Percentiles rank a stretch among this genome's conserved stretches.
phyloP scores from a whole-genome alignment of 2,888 invertebrate genomes.

The Lacanobia wlatinum region DNA sequence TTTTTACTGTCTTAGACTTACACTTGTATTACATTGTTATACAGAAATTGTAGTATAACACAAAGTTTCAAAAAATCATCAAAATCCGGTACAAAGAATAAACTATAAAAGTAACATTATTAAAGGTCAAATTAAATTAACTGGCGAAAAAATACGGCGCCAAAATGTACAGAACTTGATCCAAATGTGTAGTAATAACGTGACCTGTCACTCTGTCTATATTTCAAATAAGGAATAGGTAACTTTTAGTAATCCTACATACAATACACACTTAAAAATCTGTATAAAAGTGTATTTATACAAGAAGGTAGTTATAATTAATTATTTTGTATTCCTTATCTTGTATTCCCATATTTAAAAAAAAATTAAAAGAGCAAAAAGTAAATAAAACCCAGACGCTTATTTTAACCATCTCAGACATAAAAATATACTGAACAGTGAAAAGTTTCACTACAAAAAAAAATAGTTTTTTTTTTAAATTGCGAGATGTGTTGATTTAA shows the following conservation, averaged over 20 bases:
- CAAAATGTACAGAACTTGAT: background rate
- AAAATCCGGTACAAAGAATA: background rate
- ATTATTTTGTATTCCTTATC: background rate
- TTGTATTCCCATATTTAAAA: background rate
- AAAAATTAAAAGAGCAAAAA: background rate
- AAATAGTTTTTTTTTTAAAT: too few species aligned
- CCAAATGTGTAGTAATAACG: background rate
- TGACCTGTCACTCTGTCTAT: background rate
- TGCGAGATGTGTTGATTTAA: background rate
- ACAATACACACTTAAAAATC: background rate
- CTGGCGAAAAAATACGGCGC: background rate
- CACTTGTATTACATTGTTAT: background rate
- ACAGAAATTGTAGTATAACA: background rate
- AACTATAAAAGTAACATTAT: background rate
- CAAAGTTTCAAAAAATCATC: background rate
- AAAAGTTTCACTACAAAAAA: too few species aligned
- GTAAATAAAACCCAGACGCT: background rate
- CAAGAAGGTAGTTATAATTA: too few species aligned
- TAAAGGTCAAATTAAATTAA: conserved; percentile 7
- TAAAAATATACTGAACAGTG: too few species aligned
- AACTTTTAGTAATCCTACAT: background rate
- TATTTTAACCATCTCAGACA: too few species aligned
- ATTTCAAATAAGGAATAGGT: too few species aligned
- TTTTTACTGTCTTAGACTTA: too few species aligned
- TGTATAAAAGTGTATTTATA: background rate